Conservation (phyloP, 2,888 invertebrate genomes). For the Gymnosoma rotundatum region DNA sequence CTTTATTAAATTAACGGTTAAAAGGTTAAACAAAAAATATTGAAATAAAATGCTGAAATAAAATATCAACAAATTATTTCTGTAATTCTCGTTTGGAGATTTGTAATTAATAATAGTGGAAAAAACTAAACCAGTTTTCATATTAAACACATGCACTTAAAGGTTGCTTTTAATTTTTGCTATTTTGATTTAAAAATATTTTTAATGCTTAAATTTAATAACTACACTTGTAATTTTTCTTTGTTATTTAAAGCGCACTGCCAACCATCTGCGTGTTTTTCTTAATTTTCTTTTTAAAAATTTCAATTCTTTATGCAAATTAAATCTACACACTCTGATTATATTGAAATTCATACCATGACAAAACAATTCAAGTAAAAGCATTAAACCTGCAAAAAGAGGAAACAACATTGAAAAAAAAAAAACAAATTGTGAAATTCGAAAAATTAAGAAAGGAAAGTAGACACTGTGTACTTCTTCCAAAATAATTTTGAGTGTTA, state of each 20-base stretch:
- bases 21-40: too few relatives aligned
- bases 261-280: conserved; percentile 67
- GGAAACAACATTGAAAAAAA: conserved; percentile 4
- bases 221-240: not conserved
- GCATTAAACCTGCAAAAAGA: conserved; percentile 72
- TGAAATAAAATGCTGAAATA: too few relatives aligned
- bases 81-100: too few relatives aligned
- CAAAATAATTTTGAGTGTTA: not conserved
- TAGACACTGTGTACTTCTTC: not conserved
- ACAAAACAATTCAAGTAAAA: conserved; percentile 75
- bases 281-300: conserved; percentile 72
- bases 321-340: conserved; percentile 66
- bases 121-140: too few relatives aligned
- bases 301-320: conserved; percentile 69
- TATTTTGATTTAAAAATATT: not conserved
- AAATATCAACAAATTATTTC: too few relatives aligned
- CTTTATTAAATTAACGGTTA: too few relatives aligned
- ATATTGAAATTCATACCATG: conserved; percentile 71
- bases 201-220: not conserved
- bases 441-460: conserved; percentile 1
- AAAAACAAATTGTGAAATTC: conserved; percentile 12
- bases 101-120: too few relatives aligned
- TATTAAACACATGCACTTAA: too few relatives aligned
- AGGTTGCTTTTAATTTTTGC: too few relatives aligned
- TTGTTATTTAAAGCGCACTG: conserved; percentile 47